Percentiles rank a stretch among this genome's conserved stretches.
These are phyloP conservation scores for Callipepla squamata DNA, from an alignment of 2,113 vertebrate genomes.

Conservation along the genomic window DNA sequence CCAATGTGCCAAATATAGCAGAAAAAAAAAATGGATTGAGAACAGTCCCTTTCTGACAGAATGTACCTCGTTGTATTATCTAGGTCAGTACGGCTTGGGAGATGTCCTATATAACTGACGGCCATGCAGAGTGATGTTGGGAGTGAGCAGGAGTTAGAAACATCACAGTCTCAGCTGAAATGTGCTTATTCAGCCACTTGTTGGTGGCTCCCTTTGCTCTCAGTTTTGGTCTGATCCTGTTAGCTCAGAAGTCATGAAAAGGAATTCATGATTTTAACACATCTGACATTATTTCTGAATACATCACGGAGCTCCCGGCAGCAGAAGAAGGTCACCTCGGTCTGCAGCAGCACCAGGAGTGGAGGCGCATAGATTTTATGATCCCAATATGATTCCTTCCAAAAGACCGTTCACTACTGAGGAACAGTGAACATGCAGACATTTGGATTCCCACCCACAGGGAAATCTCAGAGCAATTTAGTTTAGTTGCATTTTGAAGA, in stretches of 20 bases:
- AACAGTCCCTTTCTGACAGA: constrained; percentile 59
- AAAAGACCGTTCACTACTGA: not conserved
- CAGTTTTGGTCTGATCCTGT: not conserved
- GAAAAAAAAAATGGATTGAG: constrained; percentile 36
- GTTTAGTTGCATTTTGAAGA: constrained; percentile 18
- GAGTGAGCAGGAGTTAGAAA: not conserved
- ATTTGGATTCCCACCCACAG: constrained; percentile 11
- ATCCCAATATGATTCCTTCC: not conserved
- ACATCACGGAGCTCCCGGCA: not conserved
- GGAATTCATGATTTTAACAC: not conserved
- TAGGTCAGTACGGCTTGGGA: constrained; percentile 63
- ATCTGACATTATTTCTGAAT: not conserved
- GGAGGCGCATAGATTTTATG: not conserved
- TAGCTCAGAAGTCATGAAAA: not conserved
- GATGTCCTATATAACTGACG: constrained; percentile 49
- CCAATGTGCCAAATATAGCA: constrained; percentile 24
- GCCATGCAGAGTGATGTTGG: not conserved
- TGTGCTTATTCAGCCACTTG: not conserved
- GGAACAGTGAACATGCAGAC: not conserved
- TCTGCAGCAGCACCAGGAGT: not conserved
- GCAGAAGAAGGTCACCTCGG: not conserved
- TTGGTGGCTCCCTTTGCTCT: not conserved
- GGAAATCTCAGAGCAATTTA: constrained; percentile 52
- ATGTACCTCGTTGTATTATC: constrained; percentile 31
- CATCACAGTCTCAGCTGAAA: not conserved